Evolutionary conservation across 2,888 invertebrate species (phyloP).

Genomic region (Unio delphinus): DNA sequence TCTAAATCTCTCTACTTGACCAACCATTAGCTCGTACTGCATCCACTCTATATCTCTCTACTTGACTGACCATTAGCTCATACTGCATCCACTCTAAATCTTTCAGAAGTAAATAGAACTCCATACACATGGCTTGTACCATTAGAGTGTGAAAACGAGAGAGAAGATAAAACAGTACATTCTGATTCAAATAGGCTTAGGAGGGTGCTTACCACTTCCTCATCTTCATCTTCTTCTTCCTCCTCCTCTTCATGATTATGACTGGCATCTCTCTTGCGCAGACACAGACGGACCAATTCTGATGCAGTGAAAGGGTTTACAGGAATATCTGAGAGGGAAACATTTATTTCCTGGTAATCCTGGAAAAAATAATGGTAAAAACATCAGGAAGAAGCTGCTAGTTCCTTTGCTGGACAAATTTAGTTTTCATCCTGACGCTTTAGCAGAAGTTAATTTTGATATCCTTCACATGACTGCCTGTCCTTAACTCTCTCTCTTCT

Average conservation of each 20-base stretch:
- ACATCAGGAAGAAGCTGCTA: no score
- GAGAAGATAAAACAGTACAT: slow-evolving; percentile 1
- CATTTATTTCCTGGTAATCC: slow-evolving; percentile 65
- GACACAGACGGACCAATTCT: slow-evolving; percentile 65
- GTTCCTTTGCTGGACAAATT: no score
- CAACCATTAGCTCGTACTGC: no score
- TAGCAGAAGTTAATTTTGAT: no score
- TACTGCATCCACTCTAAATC: no score
- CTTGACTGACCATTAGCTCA: no score
- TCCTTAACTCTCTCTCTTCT: no score
- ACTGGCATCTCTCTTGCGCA: slow-evolving; percentile 57
- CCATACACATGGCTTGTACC: not conserved
- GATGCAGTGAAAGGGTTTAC: slow-evolving; percentile 65
- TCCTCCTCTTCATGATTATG: slow-evolving; percentile 33
- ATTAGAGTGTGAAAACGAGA: not conserved
- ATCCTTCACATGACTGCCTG: no score
- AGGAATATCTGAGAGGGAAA: slow-evolving; percentile 61
- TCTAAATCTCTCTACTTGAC: no score
- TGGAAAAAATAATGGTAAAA: slow-evolving; percentile 14
- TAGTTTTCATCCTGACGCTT: no score
- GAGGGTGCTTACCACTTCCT: slow-evolving; percentile 53
- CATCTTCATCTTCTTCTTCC: slow-evolving; percentile 30
- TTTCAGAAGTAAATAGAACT: no score
- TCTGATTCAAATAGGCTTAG: not conserved
- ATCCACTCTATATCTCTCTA: no score